Evolutionary conservation across 35 echinoderm and acorn worm species (phyloP).

Genomic region (Apostichopus californicus): DNA sequence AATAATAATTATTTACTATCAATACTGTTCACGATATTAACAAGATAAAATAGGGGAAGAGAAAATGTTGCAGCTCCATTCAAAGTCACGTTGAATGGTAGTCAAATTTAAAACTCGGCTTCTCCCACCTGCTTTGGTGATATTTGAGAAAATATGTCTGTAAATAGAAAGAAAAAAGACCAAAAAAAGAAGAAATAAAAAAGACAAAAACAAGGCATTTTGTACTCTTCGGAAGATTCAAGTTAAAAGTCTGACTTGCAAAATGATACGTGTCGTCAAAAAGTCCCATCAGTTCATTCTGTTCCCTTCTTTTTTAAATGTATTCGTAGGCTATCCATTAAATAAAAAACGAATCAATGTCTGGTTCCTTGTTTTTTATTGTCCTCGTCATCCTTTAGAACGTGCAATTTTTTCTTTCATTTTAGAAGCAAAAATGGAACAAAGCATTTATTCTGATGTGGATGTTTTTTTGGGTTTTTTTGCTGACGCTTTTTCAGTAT

Average conservation of each 20-base stretch:
- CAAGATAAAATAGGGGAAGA: too few relatives aligned
- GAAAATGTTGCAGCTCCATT: too few relatives aligned
- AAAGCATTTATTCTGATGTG: neutral
- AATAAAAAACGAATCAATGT: neutral
- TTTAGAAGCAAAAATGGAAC: neutral
- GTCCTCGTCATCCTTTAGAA: neutral
- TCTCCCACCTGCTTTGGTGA: neutral
- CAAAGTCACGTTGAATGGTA: too few relatives aligned
- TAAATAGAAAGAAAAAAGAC: neutral
- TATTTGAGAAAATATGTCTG: neutral
- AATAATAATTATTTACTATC: too few relatives aligned
- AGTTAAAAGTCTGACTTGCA: neutral
- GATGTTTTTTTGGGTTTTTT: neutral
- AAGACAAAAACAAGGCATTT: neutral
- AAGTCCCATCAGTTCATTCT: too few relatives aligned
- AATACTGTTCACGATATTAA: too few relatives aligned
- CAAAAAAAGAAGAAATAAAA: neutral
- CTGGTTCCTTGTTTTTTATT: neutral
- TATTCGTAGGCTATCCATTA: neutral
- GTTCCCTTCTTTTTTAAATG: neutral
- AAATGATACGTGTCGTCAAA: neutral
- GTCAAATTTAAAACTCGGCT: neutral
- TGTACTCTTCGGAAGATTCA: neutral
- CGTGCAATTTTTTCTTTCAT: neutral
- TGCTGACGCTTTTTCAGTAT: neutral